phyloP scores from a whole-genome alignment of 2,113 vertebrate genomes.

The Hyaena hyaena region DNA sequence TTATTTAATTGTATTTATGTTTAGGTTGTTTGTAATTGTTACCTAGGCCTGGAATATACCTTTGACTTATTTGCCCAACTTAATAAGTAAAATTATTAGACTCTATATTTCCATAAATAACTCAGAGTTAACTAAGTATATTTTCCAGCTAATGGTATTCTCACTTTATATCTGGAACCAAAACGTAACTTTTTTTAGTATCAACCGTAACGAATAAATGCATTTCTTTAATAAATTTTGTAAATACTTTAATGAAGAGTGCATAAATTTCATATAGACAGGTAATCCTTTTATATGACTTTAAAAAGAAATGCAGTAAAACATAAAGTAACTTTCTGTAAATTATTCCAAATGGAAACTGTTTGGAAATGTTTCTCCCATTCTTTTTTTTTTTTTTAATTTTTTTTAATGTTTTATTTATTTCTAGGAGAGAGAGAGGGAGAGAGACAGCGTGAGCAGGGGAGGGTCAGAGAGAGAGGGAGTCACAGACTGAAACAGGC shows the following conservation, averaged over 20 bases:
- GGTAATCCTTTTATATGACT: constrained; percentile 8
- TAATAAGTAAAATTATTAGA: constrained; percentile 12
- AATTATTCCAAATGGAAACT: neutral
- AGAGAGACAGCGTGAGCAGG: too few relatives aligned
- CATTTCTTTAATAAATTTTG: neutral
- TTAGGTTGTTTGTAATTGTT: neutral
- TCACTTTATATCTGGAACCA: neutral
- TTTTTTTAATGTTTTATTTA: too few relatives aligned
- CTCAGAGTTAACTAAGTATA: neutral
- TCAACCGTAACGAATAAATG: neutral
- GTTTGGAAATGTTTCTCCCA: neutral
- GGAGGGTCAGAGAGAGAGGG: too few relatives aligned
- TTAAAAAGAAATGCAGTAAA: constrained; percentile 12
- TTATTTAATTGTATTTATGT: constrained; percentile 14
- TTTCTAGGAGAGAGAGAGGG: too few relatives aligned
- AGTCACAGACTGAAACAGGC: too few relatives aligned
- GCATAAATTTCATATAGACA: neutral
- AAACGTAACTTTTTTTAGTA: constrained; percentile 33
- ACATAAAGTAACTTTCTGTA: neutral
- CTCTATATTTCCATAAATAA: constrained; percentile 19
- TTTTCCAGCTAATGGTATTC: neutral
- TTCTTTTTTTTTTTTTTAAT: too few relatives aligned
- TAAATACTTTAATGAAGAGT: neutral
- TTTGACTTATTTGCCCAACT: neutral
- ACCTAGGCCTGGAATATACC: neutral